Percentiles rank a stretch among this genome's conserved stretches.
Evolutionary conservation across 2,797 vertebrate genomes (phyloP).

Genomic region (Labeo calbasu): DNA sequence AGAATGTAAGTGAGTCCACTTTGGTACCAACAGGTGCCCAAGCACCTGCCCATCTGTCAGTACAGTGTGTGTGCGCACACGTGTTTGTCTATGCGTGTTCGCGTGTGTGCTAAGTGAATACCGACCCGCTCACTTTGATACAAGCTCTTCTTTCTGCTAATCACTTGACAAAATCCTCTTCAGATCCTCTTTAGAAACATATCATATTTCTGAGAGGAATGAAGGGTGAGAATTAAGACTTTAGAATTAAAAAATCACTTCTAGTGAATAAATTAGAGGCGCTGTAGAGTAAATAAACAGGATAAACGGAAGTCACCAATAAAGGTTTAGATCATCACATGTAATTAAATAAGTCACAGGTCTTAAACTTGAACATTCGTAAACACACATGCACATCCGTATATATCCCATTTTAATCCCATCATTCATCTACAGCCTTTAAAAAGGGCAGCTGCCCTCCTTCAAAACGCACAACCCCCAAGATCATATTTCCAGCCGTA

Average conservation of each 20-base stretch:
- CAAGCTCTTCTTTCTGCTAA: slow-evolving; percentile 14
- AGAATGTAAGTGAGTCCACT: slow-evolving; percentile 38
- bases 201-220: background rate
- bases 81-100: slow-evolving; percentile 25
- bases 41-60: slow-evolving; percentile 55
- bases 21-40: slow-evolving; percentile 58
- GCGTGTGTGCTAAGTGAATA: slow-evolving; percentile 10
- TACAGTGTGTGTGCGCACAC: slow-evolving; percentile 37
- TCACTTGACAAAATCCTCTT: slow-evolving; percentile 31
- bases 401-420: slow-evolving; percentile 47
- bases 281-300: background rate
- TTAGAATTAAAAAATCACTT: background rate
- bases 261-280: background rate
- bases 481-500: slow-evolving; percentile 52
- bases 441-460: slow-evolving; percentile 58
- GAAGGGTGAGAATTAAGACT: background rate
- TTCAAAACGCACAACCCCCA: slow-evolving; percentile 32
- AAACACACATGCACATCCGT: slow-evolving; percentile 45
- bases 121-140: slow-evolving; percentile 7
- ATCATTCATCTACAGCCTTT: slow-evolving; percentile 60
- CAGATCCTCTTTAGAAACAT: slow-evolving; percentile 10
- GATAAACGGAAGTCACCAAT: background rate
- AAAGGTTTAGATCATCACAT: background rate
- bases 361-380: slow-evolving; percentile 42
- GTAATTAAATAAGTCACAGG: slow-evolving; percentile 8